A percentile compares a stretch with the other conserved stretches of the same genome.
phyloP scores from a whole-genome alignment of 64 coral and sea anemone genomes.

The Porites lutea region DNA sequence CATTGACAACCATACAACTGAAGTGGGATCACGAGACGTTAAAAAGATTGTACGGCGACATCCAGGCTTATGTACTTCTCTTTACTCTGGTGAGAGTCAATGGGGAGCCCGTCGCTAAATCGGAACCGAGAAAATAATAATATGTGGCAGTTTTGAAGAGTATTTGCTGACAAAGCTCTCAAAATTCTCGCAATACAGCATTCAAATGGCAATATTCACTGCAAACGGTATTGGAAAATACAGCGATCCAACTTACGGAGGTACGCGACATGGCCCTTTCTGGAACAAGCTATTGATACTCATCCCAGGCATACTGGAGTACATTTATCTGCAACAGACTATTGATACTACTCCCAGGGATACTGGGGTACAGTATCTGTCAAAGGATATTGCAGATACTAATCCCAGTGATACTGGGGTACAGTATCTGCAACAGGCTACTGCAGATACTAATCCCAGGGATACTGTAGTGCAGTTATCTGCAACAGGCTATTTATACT shows the following conservation, averaged over 20 bases:
- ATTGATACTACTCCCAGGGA: no score
- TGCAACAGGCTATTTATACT: no score
- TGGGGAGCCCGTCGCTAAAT: neutral
- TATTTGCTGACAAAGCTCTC: constrained; percentile 2
- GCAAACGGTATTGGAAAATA: neutral
- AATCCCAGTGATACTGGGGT: no score
- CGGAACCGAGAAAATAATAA: neutral
- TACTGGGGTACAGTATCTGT: no score
- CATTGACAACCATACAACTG: neutral
- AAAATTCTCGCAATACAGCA: neutral
- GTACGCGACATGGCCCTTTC: neutral
- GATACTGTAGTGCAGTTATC: no score
- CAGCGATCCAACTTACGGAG: constrained; percentile 16
- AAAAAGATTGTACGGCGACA: neutral
- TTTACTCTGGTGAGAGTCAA: constrained; percentile 3
- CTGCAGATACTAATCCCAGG: no score
- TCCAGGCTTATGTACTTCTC: neutral
- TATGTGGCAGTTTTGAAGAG: neutral
- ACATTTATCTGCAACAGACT: no score
- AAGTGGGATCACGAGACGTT: neutral
- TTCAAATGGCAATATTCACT: neutral
- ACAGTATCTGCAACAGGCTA: no score
- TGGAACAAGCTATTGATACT: no score
- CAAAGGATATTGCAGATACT: no score
- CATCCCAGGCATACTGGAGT: no score